phyloP scores from a whole-genome alignment of 2,113 vertebrate species.

The Galeopterus variegatus region DNA sequence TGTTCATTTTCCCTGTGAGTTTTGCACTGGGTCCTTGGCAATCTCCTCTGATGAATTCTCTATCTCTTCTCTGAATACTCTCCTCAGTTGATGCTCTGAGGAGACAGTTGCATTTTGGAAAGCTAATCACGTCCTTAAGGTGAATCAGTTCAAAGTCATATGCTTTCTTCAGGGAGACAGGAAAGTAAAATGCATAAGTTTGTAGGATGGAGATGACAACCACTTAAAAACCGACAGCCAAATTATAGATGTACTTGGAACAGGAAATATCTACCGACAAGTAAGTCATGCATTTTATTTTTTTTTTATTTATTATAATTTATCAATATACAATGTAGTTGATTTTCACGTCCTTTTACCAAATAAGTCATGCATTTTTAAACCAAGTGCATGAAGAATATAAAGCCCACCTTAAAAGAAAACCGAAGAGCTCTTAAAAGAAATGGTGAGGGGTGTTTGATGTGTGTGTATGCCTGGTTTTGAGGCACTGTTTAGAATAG shows the following conservation, averaged over 20 bases:
- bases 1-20: background rate
- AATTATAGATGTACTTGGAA: background rate
- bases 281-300: background rate
- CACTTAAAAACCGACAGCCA: background rate
- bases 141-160: constrained; percentile 24
- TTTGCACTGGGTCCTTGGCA: background rate
- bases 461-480: background rate
- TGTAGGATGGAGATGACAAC: background rate
- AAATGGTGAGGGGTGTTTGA: background rate
- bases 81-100: background rate
- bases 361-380: background rate
- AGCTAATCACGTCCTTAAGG: constrained; percentile 1
- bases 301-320: too few relatives aligned
- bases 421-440: constrained; percentile 15
- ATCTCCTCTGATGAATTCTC: background rate
- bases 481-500: background rate
- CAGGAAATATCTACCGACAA: constrained; percentile 13
- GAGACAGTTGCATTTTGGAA: constrained; percentile 1
- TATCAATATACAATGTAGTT: too few relatives aligned
- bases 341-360: too few relatives aligned
- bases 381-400: background rate
- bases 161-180: constrained; percentile 13
- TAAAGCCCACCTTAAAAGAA: constrained; percentile 36
- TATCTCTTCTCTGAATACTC: background rate
- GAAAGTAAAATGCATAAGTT: constrained; percentile 47